Percentiles rank a stretch among this genome's conserved stretches.
Conservation (phyloP, 1,140 invertebrate genomes). For the Drosophila bifasciata region DNA sequence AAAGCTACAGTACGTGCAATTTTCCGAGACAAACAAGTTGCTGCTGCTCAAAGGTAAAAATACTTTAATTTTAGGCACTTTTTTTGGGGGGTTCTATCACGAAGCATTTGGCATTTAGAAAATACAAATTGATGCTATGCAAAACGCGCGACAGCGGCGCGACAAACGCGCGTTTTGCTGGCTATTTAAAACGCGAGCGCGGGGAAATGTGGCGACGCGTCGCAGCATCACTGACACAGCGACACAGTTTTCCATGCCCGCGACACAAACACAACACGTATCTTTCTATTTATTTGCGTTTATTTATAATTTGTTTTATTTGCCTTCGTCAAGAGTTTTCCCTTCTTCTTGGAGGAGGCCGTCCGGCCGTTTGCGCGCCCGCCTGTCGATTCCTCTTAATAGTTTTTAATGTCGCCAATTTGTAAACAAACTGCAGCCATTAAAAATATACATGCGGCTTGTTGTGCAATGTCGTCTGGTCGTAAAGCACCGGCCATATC, state of each 20-base stretch:
- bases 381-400: constrained; percentile 61
- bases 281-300: constrained; percentile 74
- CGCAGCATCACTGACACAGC: constrained; percentile 63
- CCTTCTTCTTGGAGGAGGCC: constrained; percentile 12
- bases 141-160: constrained; percentile 42
- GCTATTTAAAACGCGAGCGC: constrained; percentile 49
- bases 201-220: constrained; percentile 42
- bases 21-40: constrained; percentile 9
- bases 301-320: constrained; percentile 82
- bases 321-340: constrained; percentile 19
- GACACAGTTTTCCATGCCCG: constrained; percentile 71
- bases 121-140: constrained; percentile 36
- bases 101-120: constrained; percentile 43
- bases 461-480: constrained; percentile 20
- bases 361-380: constrained; percentile 11
- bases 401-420: constrained; percentile 79
- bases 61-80: constrained; percentile 19
- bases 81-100: background rate
- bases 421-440: constrained; percentile 74
- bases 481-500: constrained; percentile 19
- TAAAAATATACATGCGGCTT: constrained; percentile 45
- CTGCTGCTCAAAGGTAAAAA: constrained; percentile 30
- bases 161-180: constrained; percentile 47
- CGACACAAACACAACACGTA: constrained; percentile 28
- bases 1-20: constrained; percentile 10